Percentiles rank a stretch among this genome's conserved stretches.
Evolutionary conservation across 1,140 invertebrate species (phyloP).

Genomic region (Trichogramma pretiosum): DNA sequence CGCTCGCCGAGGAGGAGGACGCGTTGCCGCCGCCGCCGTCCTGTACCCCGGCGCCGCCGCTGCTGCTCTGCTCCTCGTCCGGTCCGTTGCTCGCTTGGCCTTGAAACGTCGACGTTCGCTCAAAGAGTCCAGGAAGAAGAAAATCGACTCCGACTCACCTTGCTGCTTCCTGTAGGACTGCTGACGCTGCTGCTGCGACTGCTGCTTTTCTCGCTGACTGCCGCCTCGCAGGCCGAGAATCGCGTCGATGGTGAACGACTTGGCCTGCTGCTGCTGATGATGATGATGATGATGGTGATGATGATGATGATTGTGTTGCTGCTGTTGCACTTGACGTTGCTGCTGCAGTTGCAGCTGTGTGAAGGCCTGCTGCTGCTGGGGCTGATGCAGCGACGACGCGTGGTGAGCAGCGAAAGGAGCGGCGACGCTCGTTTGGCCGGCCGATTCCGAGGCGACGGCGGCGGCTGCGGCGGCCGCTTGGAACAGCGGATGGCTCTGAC

Average conservation of each 20-base stretch:
- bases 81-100: constrained; percentile 35
- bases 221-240: constrained; percentile 58
- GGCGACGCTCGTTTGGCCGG: constrained; percentile 20
- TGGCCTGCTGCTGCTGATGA: constrained; percentile 42
- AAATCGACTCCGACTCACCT: constrained; percentile 19
- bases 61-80: constrained; percentile 27
- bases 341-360: constrained; percentile 32
- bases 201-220: constrained; percentile 38
- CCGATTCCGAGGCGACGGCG: neutral
- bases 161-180: constrained; percentile 37
- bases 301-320: constrained; percentile 34
- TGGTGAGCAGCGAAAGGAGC: neutral
- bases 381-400: neutral
- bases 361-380: constrained; percentile 7
- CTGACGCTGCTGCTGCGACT: constrained; percentile 23
- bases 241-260: constrained; percentile 73
- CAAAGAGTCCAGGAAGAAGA: too few relatives aligned
- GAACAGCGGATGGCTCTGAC: constrained; percentile 31
- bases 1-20: constrained; percentile 23
- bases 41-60: too few relatives aligned
- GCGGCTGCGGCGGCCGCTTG: constrained; percentile 22
- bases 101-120: constrained; percentile 21
- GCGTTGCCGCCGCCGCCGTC: constrained; percentile 32
- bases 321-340: constrained; percentile 32
- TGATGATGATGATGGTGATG: constrained; percentile 28